Evolutionary conservation across 2,113 vertebrate species (phyloP).

Genomic region (Ginglymostoma cirratum): DNA sequence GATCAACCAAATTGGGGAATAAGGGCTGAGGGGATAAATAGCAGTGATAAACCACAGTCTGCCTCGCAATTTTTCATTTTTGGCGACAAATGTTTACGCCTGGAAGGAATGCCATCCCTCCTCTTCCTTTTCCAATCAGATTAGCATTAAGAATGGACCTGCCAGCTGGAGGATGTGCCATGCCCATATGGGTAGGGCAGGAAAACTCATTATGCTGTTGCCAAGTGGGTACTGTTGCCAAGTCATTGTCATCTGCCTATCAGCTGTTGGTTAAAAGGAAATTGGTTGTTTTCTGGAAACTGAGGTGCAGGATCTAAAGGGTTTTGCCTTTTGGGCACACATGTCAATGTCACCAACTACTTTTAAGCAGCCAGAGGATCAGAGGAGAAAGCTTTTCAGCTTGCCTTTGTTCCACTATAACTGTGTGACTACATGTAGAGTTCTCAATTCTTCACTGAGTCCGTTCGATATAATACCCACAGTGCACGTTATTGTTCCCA

Average conservation of each 20-base stretch:
- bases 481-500: background rate
- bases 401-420: background rate
- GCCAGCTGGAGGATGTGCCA: slow-evolving; percentile 7
- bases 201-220: slow-evolving; percentile 10
- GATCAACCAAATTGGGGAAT: background rate
- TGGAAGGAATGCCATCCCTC: background rate
- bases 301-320: slow-evolving; percentile 6
- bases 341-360: background rate
- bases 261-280: background rate
- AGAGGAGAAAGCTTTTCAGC: background rate
- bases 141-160: background rate
- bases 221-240: background rate
- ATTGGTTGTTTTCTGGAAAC: background rate
- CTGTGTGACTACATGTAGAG: slow-evolving; percentile 7
- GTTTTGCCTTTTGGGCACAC: background rate
- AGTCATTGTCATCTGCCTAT: background rate
- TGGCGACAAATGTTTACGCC: background rate
- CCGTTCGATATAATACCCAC: background rate
- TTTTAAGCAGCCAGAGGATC: background rate
- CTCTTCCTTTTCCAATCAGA: background rate
- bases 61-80: background rate
- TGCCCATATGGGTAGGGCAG: background rate
- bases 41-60: background rate
- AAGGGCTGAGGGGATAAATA: background rate
- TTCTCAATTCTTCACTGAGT: background rate